A percentile compares a stretch with the other conserved stretches of the same genome.
Evolutionary conservation across 2,888 invertebrate genomes (phyloP).

Genomic region (Drosophila anomelani): DNA sequence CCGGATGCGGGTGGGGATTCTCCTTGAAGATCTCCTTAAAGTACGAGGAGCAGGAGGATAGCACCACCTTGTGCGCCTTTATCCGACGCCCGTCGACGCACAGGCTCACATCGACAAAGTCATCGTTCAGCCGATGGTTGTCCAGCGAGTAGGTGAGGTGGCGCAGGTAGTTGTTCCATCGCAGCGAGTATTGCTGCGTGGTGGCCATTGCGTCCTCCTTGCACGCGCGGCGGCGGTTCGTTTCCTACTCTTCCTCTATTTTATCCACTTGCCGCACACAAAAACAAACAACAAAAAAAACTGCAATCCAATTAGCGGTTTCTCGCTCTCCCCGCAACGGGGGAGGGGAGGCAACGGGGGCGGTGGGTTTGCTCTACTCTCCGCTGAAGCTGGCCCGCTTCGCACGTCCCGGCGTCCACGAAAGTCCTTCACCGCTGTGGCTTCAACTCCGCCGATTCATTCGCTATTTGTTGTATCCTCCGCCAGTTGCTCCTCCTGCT

Average conservation of each 20-base stretch:
- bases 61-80: conserved; percentile 93
- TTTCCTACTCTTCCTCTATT: background rate
- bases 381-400: conserved; percentile 12
- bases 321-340: conserved; percentile 17
- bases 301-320: conserved; percentile 30
- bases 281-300: background rate
- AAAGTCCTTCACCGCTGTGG: conserved; percentile 6
- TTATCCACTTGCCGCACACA: background rate
- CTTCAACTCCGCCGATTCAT: background rate
- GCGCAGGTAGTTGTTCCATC: conserved; percentile 94
- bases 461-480: background rate
- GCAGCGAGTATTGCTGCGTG: conserved; percentile 92
- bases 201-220: conserved; percentile 85
- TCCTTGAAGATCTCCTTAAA: conserved; percentile 90
- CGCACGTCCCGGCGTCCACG: conserved; percentile 6
- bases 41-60: conserved; percentile 93
- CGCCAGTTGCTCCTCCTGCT: background rate
- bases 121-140: conserved; percentile 88
- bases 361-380: conserved; percentile 4
- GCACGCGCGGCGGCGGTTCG: background rate
- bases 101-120: conserved; percentile 93
- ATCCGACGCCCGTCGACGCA: conserved; percentile 94
- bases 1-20: conserved; percentile 92
- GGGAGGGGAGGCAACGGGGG: conserved; percentile 11
- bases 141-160: conserved; percentile 93